phyloP scores from a whole-genome alignment of 2,888 invertebrate species.

The Sericinus montela region DNA sequence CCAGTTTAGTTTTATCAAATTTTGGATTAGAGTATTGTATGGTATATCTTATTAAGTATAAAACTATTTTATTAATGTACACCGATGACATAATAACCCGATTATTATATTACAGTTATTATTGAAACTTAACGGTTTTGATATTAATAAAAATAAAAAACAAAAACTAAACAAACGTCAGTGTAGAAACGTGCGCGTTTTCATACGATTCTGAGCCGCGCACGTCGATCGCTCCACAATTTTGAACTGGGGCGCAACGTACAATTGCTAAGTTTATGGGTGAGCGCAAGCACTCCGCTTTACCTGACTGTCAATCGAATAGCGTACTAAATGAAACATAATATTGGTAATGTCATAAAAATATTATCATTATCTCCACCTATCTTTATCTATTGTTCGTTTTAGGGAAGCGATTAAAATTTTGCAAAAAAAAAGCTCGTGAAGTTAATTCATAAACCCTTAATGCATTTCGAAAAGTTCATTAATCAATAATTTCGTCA shows the following conservation, averaged over 20 bases:
- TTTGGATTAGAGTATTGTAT: too few relatives aligned
- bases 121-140: too few relatives aligned
- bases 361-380: too few relatives aligned
- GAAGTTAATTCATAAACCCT: too few relatives aligned
- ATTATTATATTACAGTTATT: too few relatives aligned
- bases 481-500: conserved; percentile 8
- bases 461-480: background rate
- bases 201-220: conserved; percentile 26
- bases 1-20: too few relatives aligned
- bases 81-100: too few relatives aligned
- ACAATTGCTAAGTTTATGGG: conserved; percentile 28
- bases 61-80: too few relatives aligned
- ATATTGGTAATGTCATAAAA: background rate
- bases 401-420: too few relatives aligned
- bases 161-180: background rate
- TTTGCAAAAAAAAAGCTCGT: too few relatives aligned
- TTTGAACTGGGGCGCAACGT: conserved; percentile 43
- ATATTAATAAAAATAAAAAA: background rate
- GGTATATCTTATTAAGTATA: too few relatives aligned
- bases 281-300: conserved; percentile 15
- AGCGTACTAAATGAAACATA: background rate
- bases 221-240: conserved; percentile 41
- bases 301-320: conserved; percentile 8
- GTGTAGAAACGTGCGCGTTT: conserved; percentile 9
- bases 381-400: too few relatives aligned